Conservation (phyloP, 2,888 invertebrate genomes). For the Leptopilina syphax region DNA sequence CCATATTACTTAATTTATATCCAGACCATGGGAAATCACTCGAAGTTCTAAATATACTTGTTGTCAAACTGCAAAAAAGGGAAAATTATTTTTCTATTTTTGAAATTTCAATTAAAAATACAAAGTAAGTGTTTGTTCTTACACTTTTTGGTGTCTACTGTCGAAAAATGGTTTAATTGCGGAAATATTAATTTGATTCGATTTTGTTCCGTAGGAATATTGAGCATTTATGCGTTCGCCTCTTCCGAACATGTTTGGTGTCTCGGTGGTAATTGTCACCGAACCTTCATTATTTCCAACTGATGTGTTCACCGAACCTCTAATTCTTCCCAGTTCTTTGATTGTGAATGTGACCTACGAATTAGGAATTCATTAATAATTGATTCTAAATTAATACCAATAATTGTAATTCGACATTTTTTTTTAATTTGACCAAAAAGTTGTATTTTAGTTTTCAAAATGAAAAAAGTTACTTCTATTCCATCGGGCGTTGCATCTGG, state of each 20-base stretch:
- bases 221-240: slow-evolving; percentile 91
- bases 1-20: slow-evolving; percentile 88
- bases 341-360: slow-evolving; percentile 91
- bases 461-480: slow-evolving; percentile 81
- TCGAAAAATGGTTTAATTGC: slow-evolving; percentile 91
- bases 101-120: too few species aligned
- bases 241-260: slow-evolving; percentile 92
- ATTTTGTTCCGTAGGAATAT: slow-evolving; percentile 90
- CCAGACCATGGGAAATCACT: slow-evolving; percentile 90
- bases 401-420: too few species aligned
- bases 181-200: slow-evolving; percentile 88
- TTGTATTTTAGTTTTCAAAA: slow-evolving; percentile 11
- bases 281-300: slow-evolving; percentile 96
- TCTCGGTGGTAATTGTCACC: slow-evolving; percentile 84
- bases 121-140: slow-evolving; percentile 66
- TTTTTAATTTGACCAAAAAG: too few species aligned
- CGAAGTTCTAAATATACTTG: slow-evolving; percentile 86
- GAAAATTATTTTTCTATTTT: slow-evolving; percentile 6
- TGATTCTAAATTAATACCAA: too few species aligned
- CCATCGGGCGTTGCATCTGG: slow-evolving; percentile 87
- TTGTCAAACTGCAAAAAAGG: slow-evolving; percentile 80
- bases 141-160: slow-evolving; percentile 83
- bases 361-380: slow-evolving; percentile 8
- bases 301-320: slow-evolving; percentile 91
- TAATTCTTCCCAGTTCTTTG: slow-evolving; percentile 87